Percentiles rank a stretch among this genome's conserved stretches.
phyloP scores from a whole-genome alignment of 2,113 vertebrate genomes.

The Mixornis gularis region DNA sequence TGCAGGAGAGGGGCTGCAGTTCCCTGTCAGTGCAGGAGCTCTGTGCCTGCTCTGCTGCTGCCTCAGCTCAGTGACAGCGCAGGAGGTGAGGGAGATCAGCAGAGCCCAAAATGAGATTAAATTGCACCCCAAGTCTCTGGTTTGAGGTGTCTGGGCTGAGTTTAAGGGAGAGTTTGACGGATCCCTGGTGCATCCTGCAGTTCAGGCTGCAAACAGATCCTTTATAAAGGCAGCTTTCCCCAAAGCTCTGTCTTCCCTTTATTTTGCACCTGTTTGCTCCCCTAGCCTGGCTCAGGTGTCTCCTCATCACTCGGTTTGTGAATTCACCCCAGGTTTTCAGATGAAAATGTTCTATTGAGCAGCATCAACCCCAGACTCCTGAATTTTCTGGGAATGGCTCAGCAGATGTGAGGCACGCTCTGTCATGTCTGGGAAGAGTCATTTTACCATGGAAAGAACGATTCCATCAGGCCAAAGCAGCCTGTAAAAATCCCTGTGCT shows the following conservation, averaged over 20 bases:
- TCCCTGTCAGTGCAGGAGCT: neutral
- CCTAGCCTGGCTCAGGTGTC: neutral
- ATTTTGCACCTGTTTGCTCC: neutral
- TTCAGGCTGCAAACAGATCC: neutral
- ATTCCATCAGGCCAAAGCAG: constrained; percentile 21
- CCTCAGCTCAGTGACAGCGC: neutral
- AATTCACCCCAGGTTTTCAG: neutral
- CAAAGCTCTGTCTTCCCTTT: neutral
- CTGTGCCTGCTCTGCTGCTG: neutral
- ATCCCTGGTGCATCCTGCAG: neutral
- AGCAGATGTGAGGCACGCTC: neutral
- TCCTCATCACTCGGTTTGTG: neutral
- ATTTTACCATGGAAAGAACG: neutral
- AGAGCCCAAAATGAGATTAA: neutral
- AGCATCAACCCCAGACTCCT: neutral
- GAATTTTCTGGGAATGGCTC: neutral
- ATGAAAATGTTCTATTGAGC: neutral
- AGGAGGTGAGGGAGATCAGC: neutral
- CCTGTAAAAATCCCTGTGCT: constrained; percentile 6
- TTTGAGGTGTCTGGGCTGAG: neutral
- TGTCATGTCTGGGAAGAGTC: neutral
- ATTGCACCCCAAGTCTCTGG: neutral
- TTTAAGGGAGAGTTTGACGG: neutral
- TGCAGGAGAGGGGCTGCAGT: neutral
- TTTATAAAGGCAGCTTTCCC: neutral